Percentiles rank a stretch among this genome's conserved stretches.
phyloP scores from a whole-genome alignment of 2,888 invertebrate species.

The Anthrax anthrax region DNA sequence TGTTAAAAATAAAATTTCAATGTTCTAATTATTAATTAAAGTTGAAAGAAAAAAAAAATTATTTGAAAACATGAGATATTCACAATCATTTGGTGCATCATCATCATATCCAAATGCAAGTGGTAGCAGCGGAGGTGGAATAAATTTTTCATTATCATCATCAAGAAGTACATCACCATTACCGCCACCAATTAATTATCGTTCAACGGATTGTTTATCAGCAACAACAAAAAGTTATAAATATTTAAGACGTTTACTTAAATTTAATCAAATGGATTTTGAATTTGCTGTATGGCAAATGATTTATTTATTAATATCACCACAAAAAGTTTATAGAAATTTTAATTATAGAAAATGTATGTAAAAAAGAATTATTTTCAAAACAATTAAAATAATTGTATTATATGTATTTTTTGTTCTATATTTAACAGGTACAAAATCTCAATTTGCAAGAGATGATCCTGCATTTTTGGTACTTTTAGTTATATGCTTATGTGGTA shows the following conservation, averaged over 20 bases:
- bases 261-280: conserved; percentile 98
- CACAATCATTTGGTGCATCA: conserved; percentile 43
- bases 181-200: conserved; percentile 53
- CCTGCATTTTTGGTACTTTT: conserved; percentile 94
- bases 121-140: conserved; percentile 14
- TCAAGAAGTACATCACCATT: conserved; percentile 48
- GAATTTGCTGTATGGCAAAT: conserved; percentile 99
- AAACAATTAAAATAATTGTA: not conserved
- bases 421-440: conserved; percentile 73
- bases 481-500: conserved; percentile 67
- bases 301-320: conserved; percentile 83
- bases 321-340: conserved; percentile 94
- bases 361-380: conserved; percentile 18
- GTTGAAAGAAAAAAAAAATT: no score
- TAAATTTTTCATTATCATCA: no score
- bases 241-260: conserved; percentile 68
- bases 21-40: no score
- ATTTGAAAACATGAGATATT: conserved; percentile 39
- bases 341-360: conserved; percentile 95
- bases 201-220: conserved; percentile 56
- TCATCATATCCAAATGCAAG: conserved; percentile 30
- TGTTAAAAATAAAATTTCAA: no score
- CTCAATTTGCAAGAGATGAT: conserved; percentile 97
- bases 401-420: not conserved
- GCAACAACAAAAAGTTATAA: conserved; percentile 81